Percentiles rank a stretch among this genome's conserved stretches.
Conservation (phyloP, 2,888 invertebrate genomes). For the Actias luna region DNA sequence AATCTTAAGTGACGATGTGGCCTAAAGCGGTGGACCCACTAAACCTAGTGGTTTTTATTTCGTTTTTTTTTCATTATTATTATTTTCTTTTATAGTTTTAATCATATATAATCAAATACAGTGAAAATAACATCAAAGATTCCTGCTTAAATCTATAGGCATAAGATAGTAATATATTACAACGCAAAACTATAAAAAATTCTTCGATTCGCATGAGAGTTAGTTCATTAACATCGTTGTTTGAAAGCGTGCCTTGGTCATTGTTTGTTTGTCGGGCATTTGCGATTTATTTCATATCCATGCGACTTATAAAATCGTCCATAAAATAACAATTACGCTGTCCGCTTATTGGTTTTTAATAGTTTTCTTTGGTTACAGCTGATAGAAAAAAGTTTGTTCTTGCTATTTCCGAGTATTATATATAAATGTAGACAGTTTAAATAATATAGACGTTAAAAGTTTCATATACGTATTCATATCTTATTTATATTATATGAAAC, state of each 20-base stretch:
- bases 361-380: background rate
- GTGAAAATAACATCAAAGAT: background rate
- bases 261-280: constrained; percentile 10
- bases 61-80: background rate
- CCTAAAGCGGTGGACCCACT: no score
- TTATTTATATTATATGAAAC: background rate
- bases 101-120: background rate
- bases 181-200: background rate
- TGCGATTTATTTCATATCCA: constrained; percentile 17
- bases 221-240: constrained; percentile 15
- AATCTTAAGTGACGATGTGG: no score
- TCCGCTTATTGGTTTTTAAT: constrained; percentile 13
- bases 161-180: background rate
- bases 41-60: no score
- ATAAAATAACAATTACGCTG: constrained; percentile 17
- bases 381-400: background rate
- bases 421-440: background rate
- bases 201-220: background rate
- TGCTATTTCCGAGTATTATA: background rate
- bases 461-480: background rate
- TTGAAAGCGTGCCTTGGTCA: constrained; percentile 3
- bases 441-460: background rate
- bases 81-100: no score
- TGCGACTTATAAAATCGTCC: constrained; percentile 15
- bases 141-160: background rate